phyloP scores from a whole-genome alignment of 2,888 invertebrate genomes.

The Lysandra coridon region DNA sequence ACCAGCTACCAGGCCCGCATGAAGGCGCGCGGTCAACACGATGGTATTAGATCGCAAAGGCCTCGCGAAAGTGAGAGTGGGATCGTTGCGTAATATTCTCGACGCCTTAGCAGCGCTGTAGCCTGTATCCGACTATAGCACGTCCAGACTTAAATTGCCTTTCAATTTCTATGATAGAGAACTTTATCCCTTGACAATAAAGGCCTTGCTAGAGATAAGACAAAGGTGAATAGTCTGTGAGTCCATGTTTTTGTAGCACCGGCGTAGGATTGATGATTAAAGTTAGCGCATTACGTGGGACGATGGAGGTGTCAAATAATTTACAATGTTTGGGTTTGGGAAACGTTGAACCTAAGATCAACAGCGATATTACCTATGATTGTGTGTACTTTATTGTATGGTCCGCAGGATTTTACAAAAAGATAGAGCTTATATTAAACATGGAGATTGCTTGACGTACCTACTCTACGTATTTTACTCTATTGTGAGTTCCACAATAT shows the following conservation, averaged over 20 bases:
- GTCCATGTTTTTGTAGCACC: constrained; percentile 39
- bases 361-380: background rate
- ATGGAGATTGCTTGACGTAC: background rate
- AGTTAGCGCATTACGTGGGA: constrained; percentile 36
- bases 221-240: background rate
- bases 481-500: too few species aligned
- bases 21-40: constrained; percentile 51
- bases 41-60: constrained; percentile 58
- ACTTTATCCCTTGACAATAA: background rate
- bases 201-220: background rate
- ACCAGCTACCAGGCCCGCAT: constrained; percentile 56
- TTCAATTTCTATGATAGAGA: background rate
- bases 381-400: background rate
- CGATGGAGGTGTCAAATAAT: constrained; percentile 33
- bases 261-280: constrained; percentile 42
- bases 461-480: too few species aligned
- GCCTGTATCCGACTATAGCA: constrained; percentile 30
- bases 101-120: constrained; percentile 37
- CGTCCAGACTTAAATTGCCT: background rate
- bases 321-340: constrained; percentile 26
- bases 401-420: background rate
- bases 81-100: constrained; percentile 62
- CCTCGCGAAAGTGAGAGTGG: constrained; percentile 76
- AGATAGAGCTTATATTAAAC: background rate
- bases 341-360: constrained; percentile 10